Conservation (phyloP, 1,140 invertebrate genomes). For the Pinna nobilis region DNA sequence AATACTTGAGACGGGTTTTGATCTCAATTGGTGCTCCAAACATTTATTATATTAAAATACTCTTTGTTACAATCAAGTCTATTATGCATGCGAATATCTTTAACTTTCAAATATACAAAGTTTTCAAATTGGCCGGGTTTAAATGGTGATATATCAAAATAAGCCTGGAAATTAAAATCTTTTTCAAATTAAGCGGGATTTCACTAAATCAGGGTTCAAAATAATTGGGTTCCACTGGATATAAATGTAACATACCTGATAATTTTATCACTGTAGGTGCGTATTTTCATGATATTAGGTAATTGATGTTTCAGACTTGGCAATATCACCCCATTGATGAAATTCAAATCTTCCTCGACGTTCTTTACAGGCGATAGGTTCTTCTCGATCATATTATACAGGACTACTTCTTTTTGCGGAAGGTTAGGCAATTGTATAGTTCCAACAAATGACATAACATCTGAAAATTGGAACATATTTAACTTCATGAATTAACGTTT, state of each 20-base stretch:
- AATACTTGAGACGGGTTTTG: no score
- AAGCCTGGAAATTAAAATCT: no score
- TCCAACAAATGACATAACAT: slow-evolving; percentile 51
- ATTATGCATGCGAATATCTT: no score
- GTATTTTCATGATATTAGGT: slow-evolving; percentile 35
- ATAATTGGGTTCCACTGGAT: no score
- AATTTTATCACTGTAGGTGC: slow-evolving; percentile 11
- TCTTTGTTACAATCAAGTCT: no score
- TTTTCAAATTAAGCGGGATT: no score
- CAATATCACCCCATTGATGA: slow-evolving; percentile 34
- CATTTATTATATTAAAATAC: no score
- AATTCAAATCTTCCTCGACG: slow-evolving; percentile 32
- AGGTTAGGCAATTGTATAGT: slow-evolving; percentile 39
- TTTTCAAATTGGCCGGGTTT: no score
- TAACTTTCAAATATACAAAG: no score
- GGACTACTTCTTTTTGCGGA: background rate
- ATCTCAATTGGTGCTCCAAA: no score
- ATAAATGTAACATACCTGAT: slow-evolving; percentile 21
- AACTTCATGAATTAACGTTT: background rate
- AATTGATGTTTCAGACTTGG: slow-evolving; percentile 12
- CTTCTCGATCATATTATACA: slow-evolving; percentile 45
- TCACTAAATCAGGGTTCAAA: no score
- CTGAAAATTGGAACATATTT: slow-evolving; percentile 26
- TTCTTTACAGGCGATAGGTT: background rate
- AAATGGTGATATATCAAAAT: no score